A percentile compares a stretch with the other conserved stretches of the same genome.
Conservation (phyloP, 2,888 invertebrate genomes). For the Alloscopus bannaensis region DNA sequence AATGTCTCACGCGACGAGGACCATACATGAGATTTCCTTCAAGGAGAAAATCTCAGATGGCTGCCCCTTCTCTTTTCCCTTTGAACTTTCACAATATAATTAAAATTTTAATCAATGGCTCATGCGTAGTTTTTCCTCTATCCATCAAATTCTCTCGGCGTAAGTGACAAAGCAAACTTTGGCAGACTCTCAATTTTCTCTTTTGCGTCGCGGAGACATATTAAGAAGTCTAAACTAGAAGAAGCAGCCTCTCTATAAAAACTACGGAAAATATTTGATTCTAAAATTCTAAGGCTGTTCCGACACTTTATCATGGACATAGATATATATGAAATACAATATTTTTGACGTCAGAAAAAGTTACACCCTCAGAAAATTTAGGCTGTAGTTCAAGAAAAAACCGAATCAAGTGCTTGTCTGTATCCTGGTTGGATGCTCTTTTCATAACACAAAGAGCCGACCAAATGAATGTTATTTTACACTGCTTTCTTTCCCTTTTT, state of each 20-base stretch:
- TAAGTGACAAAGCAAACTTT: slow-evolving; percentile 57
- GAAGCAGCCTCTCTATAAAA: not conserved
- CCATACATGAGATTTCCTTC: slow-evolving; percentile 42
- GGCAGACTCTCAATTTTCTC: slow-evolving; percentile 1
- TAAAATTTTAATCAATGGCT: slow-evolving; percentile 67
- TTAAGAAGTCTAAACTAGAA: no score
- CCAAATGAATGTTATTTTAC: slow-evolving; percentile 58
- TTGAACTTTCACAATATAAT: slow-evolving; percentile 64
- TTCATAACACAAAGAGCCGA: slow-evolving; percentile 51
- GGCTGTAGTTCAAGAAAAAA: no score
- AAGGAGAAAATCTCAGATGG: slow-evolving; percentile 60
- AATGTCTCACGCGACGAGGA: not conserved
- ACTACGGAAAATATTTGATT: no score
- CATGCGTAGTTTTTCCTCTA: slow-evolving; percentile 14
- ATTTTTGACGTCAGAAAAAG: not conserved
- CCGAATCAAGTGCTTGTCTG: slow-evolving; percentile 19
- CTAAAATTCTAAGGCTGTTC: no score
- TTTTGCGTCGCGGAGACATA: no score
- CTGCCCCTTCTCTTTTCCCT: slow-evolving; percentile 48
- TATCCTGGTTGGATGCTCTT: slow-evolving; percentile 3
- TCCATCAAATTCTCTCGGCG: slow-evolving; percentile 41
- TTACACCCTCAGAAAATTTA: not conserved
- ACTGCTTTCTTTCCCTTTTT: slow-evolving; percentile 48
- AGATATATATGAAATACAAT: slow-evolving; percentile 3
- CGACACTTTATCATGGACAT: not conserved